Evolutionary conservation across 2,797 vertebrate genomes (phyloP).

Genomic region (Borostomias antarcticus): DNA sequence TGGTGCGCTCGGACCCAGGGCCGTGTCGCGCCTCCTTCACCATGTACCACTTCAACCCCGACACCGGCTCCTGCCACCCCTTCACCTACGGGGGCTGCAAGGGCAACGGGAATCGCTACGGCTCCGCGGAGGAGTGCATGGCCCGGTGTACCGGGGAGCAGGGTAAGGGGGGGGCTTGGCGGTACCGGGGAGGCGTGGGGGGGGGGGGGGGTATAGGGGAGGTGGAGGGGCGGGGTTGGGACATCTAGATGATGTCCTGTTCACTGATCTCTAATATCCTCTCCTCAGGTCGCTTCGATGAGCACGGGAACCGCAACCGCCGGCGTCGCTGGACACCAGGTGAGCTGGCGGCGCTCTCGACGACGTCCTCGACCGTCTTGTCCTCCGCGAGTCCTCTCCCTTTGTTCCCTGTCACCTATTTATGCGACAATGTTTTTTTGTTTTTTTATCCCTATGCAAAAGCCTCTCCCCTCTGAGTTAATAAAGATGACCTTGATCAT

Average conservation of each 20-base stretch:
- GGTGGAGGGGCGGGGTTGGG: background rate
- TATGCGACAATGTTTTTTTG: background rate
- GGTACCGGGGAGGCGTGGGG: too few relatives aligned
- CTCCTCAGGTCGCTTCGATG: constrained; percentile 32
- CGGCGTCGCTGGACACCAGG: constrained; percentile 62
- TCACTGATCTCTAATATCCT: background rate
- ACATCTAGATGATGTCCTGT: background rate
- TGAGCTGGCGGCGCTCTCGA: constrained; percentile 22
- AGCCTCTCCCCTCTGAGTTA: too few relatives aligned
- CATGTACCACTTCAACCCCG: constrained; percentile 71
- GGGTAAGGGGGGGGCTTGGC: too few relatives aligned
- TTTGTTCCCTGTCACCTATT: background rate
- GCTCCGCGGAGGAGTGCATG: constrained; percentile 58
- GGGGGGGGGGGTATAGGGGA: background rate
- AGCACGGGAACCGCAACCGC: background rate
- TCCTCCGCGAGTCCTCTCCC: background rate
- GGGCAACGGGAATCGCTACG: constrained; percentile 77
- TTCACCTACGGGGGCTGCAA: constrained; percentile 80
- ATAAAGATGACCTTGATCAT: too few relatives aligned
- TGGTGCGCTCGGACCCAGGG: constrained; percentile 45
- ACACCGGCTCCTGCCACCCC: constrained; percentile 56
- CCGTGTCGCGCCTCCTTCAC: constrained; percentile 74
- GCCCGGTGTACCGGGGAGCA: constrained; percentile 39
- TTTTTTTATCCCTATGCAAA: too few relatives aligned
- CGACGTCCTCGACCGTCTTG: background rate